A percentile compares a stretch with the other conserved stretches of the same genome.
phyloP scores from a whole-genome alignment of 2,797 vertebrate genomes.

The Podargus strigoides region DNA sequence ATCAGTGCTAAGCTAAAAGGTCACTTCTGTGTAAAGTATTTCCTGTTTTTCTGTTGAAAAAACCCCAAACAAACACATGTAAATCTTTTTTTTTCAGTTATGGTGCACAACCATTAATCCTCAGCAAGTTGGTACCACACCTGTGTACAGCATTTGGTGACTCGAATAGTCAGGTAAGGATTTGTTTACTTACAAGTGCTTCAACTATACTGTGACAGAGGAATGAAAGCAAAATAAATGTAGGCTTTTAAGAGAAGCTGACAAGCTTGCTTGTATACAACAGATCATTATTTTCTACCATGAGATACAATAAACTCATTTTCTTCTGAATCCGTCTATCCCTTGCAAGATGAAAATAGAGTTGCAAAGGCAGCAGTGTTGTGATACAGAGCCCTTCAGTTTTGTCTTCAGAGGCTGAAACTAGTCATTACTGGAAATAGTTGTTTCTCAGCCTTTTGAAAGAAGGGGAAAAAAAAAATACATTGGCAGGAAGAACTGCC shows the following conservation, averaged over 20 bases:
- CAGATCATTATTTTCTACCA: not conserved
- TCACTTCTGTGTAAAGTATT: not conserved
- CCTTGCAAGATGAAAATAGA: not conserved
- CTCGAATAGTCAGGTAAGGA: constrained; percentile 90
- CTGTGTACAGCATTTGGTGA: constrained; percentile 88
- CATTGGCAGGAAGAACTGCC: not conserved
- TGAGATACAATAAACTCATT: not conserved
- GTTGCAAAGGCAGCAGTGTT: not conserved
- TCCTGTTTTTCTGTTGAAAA: not conserved
- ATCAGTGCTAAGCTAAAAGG: not conserved
- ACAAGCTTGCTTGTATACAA: not conserved
- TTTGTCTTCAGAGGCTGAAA: not conserved
- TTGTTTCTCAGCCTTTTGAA: not conserved
- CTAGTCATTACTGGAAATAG: not conserved
- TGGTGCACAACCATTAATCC: constrained; percentile 83
- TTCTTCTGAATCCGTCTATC: not conserved
- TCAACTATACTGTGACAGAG: not conserved
- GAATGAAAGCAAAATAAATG: not conserved
- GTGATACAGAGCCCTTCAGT: accelerated
- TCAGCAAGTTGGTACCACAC: constrained; percentile 93
- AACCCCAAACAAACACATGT: no score
- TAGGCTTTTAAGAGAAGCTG: not conserved
- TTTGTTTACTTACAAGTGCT: not conserved
- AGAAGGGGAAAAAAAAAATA: not conserved
- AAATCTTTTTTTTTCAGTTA: constrained; percentile 74